A percentile compares a stretch with the other conserved stretches of the same genome.
Evolutionary conservation across 2,797 vertebrate species (phyloP).

Genomic region (Betta splendens): DNA sequence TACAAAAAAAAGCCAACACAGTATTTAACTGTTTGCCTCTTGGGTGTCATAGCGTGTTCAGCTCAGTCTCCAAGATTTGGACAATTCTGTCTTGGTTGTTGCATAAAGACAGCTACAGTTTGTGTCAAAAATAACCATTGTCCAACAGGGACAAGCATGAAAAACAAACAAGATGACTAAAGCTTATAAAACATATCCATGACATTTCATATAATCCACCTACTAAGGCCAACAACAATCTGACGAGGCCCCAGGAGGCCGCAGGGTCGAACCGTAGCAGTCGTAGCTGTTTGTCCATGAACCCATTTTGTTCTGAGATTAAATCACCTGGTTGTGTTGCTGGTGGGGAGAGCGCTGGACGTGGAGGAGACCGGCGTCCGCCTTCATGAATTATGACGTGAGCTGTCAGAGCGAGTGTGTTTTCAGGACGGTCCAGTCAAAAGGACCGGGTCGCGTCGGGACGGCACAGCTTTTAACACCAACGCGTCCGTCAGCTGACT

Average conservation of each 20-base stretch:
- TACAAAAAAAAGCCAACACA: constrained; percentile 16
- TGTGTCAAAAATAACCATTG: no score
- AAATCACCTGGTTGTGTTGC: no score
- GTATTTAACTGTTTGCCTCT: constrained; percentile 1
- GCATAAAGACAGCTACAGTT: no score
- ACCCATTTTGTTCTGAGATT: no score
- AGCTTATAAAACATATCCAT: no score
- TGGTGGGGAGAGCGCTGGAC: constrained; percentile 49
- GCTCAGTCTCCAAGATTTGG: not conserved
- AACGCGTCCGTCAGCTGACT: not conserved
- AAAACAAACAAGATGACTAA: no score
- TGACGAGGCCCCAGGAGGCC: no score
- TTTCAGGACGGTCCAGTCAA: constrained; percentile 40
- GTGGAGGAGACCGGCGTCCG: constrained; percentile 32
- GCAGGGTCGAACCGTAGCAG: no score
- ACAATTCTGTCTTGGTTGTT: not conserved
- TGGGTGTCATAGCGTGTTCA: constrained; percentile 26
- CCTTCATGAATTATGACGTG: constrained; percentile 73
- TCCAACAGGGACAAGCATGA: no score
- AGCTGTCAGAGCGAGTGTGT: constrained; percentile 59
- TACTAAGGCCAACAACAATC: no score
- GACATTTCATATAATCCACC: no score
- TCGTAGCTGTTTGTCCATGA: no score
- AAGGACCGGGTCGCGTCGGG: constrained; percentile 63
- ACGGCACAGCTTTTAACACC: constrained; percentile 37